Conservation (phyloP, 2,113 vertebrate species). For the Alectura lathami region DNA sequence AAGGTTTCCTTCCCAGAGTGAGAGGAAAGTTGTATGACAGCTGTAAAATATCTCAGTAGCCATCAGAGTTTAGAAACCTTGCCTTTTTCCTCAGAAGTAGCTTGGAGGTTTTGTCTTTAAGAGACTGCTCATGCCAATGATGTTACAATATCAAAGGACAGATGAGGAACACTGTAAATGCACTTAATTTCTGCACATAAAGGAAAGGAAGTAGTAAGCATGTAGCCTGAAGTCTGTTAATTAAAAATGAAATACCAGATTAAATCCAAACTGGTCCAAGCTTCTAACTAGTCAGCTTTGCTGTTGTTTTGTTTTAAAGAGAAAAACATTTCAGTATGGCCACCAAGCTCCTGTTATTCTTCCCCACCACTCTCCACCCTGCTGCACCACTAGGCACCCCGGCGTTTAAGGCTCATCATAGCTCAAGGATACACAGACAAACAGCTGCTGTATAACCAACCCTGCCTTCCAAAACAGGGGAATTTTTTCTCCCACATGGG, state of each 20-base stretch:
- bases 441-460: constrained; percentile 30
- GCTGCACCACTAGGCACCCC: neutral
- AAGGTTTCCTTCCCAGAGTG: constrained; percentile 33
- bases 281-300: neutral
- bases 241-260: constrained; percentile 17
- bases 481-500: neutral
- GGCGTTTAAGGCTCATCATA: constrained; percentile 41
- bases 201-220: constrained; percentile 46
- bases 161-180: constrained; percentile 37
- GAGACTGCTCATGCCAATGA: constrained; percentile 19
- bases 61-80: constrained; percentile 50
- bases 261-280: neutral
- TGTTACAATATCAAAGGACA: constrained; percentile 33
- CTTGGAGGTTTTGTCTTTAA: constrained; percentile 66
- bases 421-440: constrained; percentile 39
- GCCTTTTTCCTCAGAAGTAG: constrained; percentile 44
- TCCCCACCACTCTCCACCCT: neutral
- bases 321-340: neutral
- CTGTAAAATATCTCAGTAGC: constrained; percentile 42
- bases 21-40: constrained; percentile 49
- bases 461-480: constrained; percentile 12
- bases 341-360: constrained; percentile 20
- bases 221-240: constrained; percentile 12
- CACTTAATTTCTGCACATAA: constrained; percentile 53
- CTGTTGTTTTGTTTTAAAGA: neutral